phyloP scores from a whole-genome alignment of 2,888 invertebrate genomes.

The Synanthedon tipuliformis region DNA sequence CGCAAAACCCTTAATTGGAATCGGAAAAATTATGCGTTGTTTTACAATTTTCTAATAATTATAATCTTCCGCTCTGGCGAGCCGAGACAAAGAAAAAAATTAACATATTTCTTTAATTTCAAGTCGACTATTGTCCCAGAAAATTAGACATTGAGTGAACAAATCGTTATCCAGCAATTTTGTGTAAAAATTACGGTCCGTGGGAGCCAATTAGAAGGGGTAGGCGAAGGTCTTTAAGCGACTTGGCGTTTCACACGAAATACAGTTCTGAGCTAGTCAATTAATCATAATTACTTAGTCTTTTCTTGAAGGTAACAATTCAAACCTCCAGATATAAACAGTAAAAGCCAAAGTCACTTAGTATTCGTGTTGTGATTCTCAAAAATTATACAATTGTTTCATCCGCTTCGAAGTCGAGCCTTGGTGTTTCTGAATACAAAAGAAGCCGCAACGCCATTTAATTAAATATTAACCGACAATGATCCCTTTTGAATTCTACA shows the following conservation, averaged over 20 bases:
- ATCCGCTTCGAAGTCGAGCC: neutral
- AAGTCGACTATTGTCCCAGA: conserved; percentile 57
- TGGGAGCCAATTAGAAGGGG: conserved; percentile 44
- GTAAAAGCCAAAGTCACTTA: conserved; percentile 19
- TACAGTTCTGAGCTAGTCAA: conserved; percentile 38
- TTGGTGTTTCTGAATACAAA: neutral
- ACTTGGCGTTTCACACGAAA: conserved; percentile 12
- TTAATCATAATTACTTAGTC: conserved; percentile 43
- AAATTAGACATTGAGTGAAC: conserved; percentile 53
- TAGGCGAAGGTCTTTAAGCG: conserved; percentile 17
- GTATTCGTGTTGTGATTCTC: conserved; percentile 16
- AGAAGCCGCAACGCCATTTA: neutral
- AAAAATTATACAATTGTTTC: neutral
- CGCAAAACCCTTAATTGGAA: too few species aligned
- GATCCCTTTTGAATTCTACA: neutral
- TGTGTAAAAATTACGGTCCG: conserved; percentile 49
- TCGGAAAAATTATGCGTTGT: conserved; percentile 25
- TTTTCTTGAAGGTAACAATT: conserved; percentile 31
- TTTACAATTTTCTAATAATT: conserved; percentile 57
- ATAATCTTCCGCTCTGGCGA: conserved; percentile 62
- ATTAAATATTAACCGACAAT: neutral
- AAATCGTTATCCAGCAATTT: conserved; percentile 50
- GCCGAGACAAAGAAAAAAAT: conserved; percentile 56
- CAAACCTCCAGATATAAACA: conserved; percentile 15
- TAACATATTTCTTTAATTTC: conserved; percentile 64